phyloP scores from a whole-genome alignment of 2,797 vertebrate species.

The Microctenopoma stevenorrisi region DNA sequence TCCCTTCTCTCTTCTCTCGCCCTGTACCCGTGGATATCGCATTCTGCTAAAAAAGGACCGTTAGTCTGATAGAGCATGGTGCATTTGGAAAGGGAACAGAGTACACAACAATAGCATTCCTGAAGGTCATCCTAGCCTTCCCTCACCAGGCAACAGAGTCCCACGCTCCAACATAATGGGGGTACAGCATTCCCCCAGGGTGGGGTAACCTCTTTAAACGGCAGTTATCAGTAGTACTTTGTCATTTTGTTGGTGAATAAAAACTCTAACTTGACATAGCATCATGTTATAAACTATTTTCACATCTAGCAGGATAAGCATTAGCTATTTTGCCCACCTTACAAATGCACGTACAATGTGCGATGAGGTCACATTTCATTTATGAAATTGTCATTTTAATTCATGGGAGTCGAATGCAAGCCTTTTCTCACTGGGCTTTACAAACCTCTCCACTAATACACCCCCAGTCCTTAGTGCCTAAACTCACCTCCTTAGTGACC shows the following conservation, averaged over 20 bases:
- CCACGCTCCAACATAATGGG: constrained; percentile 79
- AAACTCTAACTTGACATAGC: neutral
- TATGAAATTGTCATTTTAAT: no score
- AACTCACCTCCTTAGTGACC: neutral
- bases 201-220: constrained; percentile 57
- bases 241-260: constrained; percentile 4
- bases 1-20: constrained; percentile 70
- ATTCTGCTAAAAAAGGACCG: constrained; percentile 91
- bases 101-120: constrained; percentile 87
- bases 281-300: neutral
- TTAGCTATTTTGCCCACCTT: neutral
- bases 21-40: constrained; percentile 86
- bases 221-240: constrained; percentile 39
- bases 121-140: constrained; percentile 80
- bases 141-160: constrained; percentile 75
- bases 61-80: constrained; percentile 86
- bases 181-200: constrained; percentile 66
- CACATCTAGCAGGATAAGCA: neutral
- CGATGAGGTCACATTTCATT: no score
- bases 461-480: no score
- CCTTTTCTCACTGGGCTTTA: no score
- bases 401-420: no score
- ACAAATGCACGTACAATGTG: neutral
- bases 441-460: no score
- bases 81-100: constrained; percentile 82